Conservation (phyloP, 1,140 invertebrate species). For the Sinella curviseta region DNA sequence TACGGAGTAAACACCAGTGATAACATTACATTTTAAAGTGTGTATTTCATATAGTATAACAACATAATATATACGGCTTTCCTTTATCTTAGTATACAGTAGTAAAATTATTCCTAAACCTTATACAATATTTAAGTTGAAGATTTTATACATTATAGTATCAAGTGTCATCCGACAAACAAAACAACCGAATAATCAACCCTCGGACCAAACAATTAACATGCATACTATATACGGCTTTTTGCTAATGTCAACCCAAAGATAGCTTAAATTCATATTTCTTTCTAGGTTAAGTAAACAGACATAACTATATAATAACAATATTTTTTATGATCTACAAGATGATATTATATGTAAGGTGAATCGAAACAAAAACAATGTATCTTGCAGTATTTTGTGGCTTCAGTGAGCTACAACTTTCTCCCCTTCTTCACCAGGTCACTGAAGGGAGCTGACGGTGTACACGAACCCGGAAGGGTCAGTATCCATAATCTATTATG, state of each 20-base stretch:
- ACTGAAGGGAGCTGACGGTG: too few species aligned
- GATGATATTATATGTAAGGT: neutral
- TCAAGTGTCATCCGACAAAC: neutral
- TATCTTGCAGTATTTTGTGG: neutral
- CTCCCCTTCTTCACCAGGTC: neutral
- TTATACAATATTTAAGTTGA: neutral
- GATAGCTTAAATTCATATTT: neutral
- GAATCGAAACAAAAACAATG: conserved; percentile 18
- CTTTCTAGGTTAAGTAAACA: neutral
- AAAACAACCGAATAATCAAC: neutral
- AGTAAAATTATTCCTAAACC: neutral
- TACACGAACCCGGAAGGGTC: too few species aligned
- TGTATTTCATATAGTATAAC: neutral
- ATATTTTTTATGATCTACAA: neutral
- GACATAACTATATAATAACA: neutral
- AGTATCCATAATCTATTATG: too few species aligned
- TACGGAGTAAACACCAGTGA: neutral
- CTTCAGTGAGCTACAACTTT: conserved; percentile 1
- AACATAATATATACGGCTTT: neutral
- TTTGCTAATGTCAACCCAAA: neutral
- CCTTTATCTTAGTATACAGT: neutral
- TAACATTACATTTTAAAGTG: neutral
- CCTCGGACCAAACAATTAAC: neutral
- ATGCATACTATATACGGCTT: neutral
- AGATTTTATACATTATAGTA: too few species aligned